Base-by-base conservation (phyloP, 1,140 invertebrate genomes). In the Contarinia nasturtii region DNA sequence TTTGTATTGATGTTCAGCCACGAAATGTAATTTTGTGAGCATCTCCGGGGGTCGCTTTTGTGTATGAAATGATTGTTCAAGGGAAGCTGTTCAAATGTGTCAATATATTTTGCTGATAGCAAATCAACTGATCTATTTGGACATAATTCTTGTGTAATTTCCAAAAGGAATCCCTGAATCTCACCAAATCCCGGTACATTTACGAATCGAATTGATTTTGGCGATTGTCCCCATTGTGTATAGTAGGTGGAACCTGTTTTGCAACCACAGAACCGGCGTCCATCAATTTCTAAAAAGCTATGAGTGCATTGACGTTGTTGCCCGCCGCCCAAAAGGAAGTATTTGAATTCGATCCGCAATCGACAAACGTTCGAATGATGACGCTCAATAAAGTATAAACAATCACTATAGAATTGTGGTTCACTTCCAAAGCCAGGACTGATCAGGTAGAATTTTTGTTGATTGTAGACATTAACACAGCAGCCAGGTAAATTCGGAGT, bases 391-490 rank as follows among this genome's bases (percentile, higher is more conserved):
- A 64, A 61, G 46, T 70, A 71, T n/a, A 57, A 49, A 46, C 73
- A 75, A 33, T 70, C 65, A 17, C 50, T 60, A 45, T 40, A 49
- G 14, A 19, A 47, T 20, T 58, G 53, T 2, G 60, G 57, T 2
- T 54, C 63, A 12, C 62, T 57, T 0, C 71, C 71, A 57, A 76
- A 75, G 22, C 68, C 70, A 0, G 73, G 73, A 63, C 68, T 74
- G 3, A 65, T 52, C 0, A 76, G 33, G n/a, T 69, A 55, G 50
- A 74, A 73, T 48, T 62, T 58, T 36, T 60, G 62, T 0, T 63
- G 55, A 7, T 60, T 64, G 45, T 70, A 72, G 15, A 54, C 50
- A 14, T 57, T 60, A 10, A 51, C 50, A 50, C 73, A 74, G 48
- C 73, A 71, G 7, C 54, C 49, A n/a, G 55, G 48, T 3, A 15